These are phyloP conservation scores for Melinaea menophilus DNA, from an alignment of 2,888 invertebrate species.

Conservation along the genomic window DNA sequence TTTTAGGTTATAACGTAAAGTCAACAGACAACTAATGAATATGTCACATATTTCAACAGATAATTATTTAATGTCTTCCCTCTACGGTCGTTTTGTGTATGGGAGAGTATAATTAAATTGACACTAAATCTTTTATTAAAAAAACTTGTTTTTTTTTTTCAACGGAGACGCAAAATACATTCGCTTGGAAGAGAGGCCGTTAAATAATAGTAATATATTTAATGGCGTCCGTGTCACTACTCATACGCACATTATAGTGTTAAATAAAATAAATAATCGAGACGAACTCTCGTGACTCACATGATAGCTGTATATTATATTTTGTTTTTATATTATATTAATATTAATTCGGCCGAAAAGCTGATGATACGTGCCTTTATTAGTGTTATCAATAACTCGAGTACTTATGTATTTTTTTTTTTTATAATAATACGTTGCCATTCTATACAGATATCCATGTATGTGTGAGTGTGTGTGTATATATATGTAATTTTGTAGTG, in stretches of 20 bases:
- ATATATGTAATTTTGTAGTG: conserved; percentile 12
- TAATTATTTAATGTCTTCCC: conserved; percentile 21
- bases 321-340: conserved; percentile 21
- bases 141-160: conserved; percentile 19
- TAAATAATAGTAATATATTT: conserved; percentile 14
- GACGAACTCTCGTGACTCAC: not conserved
- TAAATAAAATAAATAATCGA: conserved; percentile 8
- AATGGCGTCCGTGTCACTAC: conserved; percentile 17
- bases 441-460: conserved; percentile 38
- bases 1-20: conserved; percentile 7
- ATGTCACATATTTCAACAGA: conserved; percentile 19
- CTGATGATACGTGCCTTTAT: conserved; percentile 53
- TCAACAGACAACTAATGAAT: conserved; percentile 13
- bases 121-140: conserved; percentile 18
- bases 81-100: conserved; percentile 17
- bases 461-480: conserved; percentile 36
- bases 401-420: conserved; percentile 40
- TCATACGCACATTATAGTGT: conserved; percentile 24
- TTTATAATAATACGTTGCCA: conserved; percentile 29
- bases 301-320: conserved; percentile 2
- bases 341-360: conserved; percentile 18
- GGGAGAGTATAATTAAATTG: conserved; percentile 15
- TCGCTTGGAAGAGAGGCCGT: conserved; percentile 10
- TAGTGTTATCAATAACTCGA: conserved; percentile 37
- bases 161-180: conserved; percentile 10